phyloP scores from a whole-genome alignment of 2,888 invertebrate genomes.

The Aphidius colemani region DNA sequence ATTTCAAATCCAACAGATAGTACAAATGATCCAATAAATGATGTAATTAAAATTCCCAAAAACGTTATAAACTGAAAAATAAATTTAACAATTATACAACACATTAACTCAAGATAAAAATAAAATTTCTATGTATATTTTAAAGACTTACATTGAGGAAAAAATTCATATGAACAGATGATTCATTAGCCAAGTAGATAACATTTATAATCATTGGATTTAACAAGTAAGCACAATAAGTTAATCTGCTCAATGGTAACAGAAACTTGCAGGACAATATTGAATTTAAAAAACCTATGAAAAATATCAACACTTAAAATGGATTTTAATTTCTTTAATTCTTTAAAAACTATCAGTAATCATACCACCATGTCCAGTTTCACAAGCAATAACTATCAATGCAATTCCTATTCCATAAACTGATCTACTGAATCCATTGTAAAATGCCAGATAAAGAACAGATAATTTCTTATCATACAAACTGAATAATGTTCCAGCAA shows the following conservation, averaged over 20 bases:
- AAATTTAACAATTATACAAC: slow-evolving; percentile 35
- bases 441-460: slow-evolving; percentile 59
- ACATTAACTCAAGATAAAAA: not conserved
- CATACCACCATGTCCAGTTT: slow-evolving; percentile 63
- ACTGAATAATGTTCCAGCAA: too few species aligned
- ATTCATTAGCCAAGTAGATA: slow-evolving; percentile 55
- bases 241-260: slow-evolving; percentile 63
- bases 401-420: slow-evolving; percentile 64
- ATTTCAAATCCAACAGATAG: slow-evolving; percentile 57
- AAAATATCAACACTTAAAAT: not conserved
- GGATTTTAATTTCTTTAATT: not conserved
- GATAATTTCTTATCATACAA: slow-evolving; percentile 58
- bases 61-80: slow-evolving; percentile 47
- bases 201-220: slow-evolving; percentile 65
- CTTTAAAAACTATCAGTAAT: not conserved
- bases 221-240: slow-evolving; percentile 66
- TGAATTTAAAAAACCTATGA: slow-evolving; percentile 57
- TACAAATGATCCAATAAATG: slow-evolving; percentile 53
- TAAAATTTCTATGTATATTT: not conserved
- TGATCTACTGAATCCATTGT: slow-evolving; percentile 63
- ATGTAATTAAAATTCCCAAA: slow-evolving; percentile 48
- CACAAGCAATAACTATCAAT: slow-evolving; percentile 66
- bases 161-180: slow-evolving; percentile 49
- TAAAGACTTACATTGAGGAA: slow-evolving; percentile 52
- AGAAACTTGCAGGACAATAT: slow-evolving; percentile 54